Evolutionary conservation across 2,888 invertebrate genomes (phyloP).

Genomic region (Leptinotarsa haldemani): DNA sequence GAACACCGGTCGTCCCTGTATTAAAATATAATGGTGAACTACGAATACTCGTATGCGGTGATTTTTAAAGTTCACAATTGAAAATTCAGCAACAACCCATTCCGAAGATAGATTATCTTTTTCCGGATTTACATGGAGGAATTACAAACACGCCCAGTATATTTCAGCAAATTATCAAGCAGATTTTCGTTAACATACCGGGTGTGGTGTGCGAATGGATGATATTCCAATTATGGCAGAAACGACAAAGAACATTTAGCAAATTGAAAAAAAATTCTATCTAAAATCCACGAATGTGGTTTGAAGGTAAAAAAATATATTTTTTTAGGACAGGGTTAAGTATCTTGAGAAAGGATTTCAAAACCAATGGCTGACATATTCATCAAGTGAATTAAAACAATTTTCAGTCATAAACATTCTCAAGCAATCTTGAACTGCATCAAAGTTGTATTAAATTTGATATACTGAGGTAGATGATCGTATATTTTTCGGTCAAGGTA

Average conservation of each 20-base stretch:
- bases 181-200: constrained; percentile 2
- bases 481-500: too few species aligned
- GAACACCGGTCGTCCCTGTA: constrained; percentile 29
- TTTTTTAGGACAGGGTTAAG: too few species aligned
- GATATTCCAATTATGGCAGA: neutral
- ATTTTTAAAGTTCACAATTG: constrained; percentile 22
- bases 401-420: too few species aligned
- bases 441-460: too few species aligned
- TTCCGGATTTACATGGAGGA: neutral
- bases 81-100: constrained; percentile 28
- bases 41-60: constrained; percentile 24
- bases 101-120: constrained; percentile 23
- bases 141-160: neutral
- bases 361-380: too few species aligned
- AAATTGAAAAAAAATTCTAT: neutral
- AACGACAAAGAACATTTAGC: neutral
- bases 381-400: too few species aligned
- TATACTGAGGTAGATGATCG: too few species aligned
- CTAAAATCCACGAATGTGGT: neutral
- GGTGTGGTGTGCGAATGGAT: neutral
- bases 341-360: too few species aligned
- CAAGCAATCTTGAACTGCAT: too few species aligned
- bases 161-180: neutral
- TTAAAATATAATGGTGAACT: constrained; percentile 21
- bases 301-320: neutral